phyloP scores from a whole-genome alignment of 2,797 vertebrate species.

The Leptoclinus maculatus region DNA sequence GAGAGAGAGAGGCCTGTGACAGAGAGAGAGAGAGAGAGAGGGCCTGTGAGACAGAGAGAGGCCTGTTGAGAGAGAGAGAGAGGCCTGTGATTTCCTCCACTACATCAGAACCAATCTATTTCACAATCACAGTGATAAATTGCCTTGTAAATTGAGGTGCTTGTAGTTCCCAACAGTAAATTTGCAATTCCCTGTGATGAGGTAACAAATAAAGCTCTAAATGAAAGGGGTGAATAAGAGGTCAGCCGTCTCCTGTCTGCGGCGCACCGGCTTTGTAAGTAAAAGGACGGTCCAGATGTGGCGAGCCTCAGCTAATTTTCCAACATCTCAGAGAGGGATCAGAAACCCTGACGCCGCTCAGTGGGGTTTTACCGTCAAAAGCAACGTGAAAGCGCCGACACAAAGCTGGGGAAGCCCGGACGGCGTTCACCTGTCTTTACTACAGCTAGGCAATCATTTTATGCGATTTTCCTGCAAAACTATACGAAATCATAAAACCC shows the following conservation, averaged over 20 bases:
- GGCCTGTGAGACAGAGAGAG: constrained; percentile 24
- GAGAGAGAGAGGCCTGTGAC: constrained; percentile 24
- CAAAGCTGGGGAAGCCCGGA: not conserved
- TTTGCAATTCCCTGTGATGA: not conserved
- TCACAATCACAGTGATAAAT: constrained; percentile 49
- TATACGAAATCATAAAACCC: not conserved
- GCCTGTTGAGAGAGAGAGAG: constrained; percentile 1
- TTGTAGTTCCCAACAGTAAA: constrained; percentile 17
- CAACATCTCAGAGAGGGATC: constrained; percentile 33
- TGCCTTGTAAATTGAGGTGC: constrained; percentile 29
- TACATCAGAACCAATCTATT: constrained; percentile 39
- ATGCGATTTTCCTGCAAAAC: not conserved
- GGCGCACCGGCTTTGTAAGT: constrained; percentile 29
- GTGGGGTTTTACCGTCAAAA: not conserved
- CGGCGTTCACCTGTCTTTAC: constrained; percentile 1
- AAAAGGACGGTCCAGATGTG: constrained; percentile 42
- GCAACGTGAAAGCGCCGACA: constrained; percentile 18
- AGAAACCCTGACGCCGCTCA: constrained; percentile 25
- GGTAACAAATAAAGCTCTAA: constrained; percentile 12
- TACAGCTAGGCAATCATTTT: not conserved
- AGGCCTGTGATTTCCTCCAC: constrained; percentile 49
- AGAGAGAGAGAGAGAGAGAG: not conserved
- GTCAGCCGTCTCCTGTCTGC: constrained; percentile 27
- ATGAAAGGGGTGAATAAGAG: constrained; percentile 56
- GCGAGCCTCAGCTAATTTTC: constrained; percentile 29